Evolutionary conservation across 2,797 vertebrate genomes (phyloP), one percentile per base, ranked within the genome.

Genomic region (Thaleichthys pacificus): DNA sequence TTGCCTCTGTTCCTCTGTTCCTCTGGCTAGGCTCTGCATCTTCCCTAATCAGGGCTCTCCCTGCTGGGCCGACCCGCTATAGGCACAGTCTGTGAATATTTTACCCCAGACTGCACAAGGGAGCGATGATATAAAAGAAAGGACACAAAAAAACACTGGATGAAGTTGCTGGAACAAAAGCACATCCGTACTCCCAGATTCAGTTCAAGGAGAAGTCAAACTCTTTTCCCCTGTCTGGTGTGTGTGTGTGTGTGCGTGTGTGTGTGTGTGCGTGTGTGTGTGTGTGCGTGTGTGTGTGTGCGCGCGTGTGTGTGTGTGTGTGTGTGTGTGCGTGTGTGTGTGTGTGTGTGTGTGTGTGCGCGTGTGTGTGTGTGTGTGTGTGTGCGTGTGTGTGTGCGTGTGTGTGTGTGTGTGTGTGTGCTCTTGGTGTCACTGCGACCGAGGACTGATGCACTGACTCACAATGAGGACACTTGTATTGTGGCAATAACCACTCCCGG

Each of bases 141-240:
- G 67, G 72, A 79, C 74, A 66, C 65, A 67, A 78, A 78, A 73
- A 73, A 69, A 71, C 77, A 74, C 42, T 60, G 80, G 68, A 81
- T 67, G 32, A 80, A 74, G 66, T 70, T 47, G 9, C 64, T 32
- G 73, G 47, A 75, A 69, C 2, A 32, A 65, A 71, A 56, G 70
- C 69, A 21, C 69, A 68, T 72, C 49, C 66, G 21, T 68, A 73
- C 68, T 66, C 14, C 56, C 66, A 66, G 70, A 66, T 78, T 56
- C 4, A 21, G 47, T 79, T 68, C 61, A 14, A 14, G 66, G 72
- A 80, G 47, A 77, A 68, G 80, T 35, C 38, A 24, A 72, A 73
- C 74, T 68, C 69, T 66, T 77, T 71, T 70, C 74, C 70, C 65
- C 51, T 68, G 71, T 77, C 66, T 77, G 68, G 58, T 38, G 42